phyloP scores from a whole-genome alignment of 2,113 vertebrate species.

The Hypanus sabinus region DNA sequence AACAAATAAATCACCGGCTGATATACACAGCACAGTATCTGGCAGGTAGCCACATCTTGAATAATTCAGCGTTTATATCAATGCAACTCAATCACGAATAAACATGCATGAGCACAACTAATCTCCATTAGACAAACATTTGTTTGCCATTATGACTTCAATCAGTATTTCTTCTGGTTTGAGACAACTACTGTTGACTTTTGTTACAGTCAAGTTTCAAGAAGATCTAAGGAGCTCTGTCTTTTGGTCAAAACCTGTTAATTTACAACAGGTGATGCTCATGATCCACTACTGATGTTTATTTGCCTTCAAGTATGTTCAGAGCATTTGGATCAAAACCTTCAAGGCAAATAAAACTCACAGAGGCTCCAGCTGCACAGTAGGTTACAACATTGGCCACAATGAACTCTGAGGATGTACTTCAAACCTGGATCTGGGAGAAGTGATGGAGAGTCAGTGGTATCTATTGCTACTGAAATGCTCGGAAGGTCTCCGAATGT shows the following conservation, averaged over 20 bases:
- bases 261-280: neutral
- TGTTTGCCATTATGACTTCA: neutral
- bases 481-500: neutral
- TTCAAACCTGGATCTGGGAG: neutral
- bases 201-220: neutral
- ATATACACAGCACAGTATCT: neutral
- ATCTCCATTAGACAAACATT: constrained; percentile 3
- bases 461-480: neutral
- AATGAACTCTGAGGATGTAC: neutral
- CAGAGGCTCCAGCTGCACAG: neutral
- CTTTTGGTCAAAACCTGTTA: neutral
- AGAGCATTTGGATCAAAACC: neutral
- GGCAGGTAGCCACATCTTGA: neutral
- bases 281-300: neutral
- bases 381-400: constrained; percentile 9
- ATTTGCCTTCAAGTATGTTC: neutral
- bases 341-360: neutral
- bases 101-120: neutral
- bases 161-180: neutral
- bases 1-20: neutral
- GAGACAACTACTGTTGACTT: neutral
- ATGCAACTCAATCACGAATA: neutral
- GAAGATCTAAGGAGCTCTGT: neutral
- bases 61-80: neutral
- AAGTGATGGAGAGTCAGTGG: neutral